Conservation (phyloP, 2,797 vertebrate species). For the Amblyraja radiata region DNA sequence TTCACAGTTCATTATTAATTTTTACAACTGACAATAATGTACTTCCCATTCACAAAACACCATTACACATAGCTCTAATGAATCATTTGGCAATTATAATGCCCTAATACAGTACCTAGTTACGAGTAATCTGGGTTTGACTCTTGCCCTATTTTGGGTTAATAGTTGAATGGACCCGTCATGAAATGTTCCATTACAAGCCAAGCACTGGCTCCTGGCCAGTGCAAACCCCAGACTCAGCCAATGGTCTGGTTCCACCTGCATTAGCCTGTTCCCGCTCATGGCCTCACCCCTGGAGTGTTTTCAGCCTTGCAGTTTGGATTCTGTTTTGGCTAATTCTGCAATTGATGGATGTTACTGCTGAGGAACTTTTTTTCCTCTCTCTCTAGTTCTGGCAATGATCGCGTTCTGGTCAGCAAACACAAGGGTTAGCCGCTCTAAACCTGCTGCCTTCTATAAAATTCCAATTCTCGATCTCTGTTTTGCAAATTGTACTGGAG, state of each 20-base stretch:
- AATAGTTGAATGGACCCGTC: conserved; percentile 4
- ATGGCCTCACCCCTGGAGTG: not conserved
- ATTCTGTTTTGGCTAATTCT: not conserved
- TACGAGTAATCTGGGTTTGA: not conserved
- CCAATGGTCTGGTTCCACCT: conserved; percentile 9
- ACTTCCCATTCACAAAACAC: not conserved
- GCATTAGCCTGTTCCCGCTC: not conserved
- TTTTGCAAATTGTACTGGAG: not conserved
- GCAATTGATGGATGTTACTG: not conserved
- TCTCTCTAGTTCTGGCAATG: not conserved
- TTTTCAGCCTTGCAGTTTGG: not conserved
- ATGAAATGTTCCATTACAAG: not conserved
- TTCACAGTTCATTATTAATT: not conserved
- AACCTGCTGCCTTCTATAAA: not conserved
- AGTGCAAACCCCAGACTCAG: conserved; percentile 20
- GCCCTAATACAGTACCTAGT: not conserved
- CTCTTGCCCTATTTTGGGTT: not conserved
- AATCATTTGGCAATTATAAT: not conserved
- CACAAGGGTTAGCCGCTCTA: not conserved
- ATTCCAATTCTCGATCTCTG: not conserved
- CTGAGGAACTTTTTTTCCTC: not conserved
- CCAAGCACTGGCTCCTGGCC: not conserved
- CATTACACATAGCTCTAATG: not conserved
- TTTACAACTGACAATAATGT: not conserved
- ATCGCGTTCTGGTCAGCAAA: not conserved